Base-by-base conservation (phyloP, 2,797 vertebrate species). In the Tapirus indicus region DNA sequence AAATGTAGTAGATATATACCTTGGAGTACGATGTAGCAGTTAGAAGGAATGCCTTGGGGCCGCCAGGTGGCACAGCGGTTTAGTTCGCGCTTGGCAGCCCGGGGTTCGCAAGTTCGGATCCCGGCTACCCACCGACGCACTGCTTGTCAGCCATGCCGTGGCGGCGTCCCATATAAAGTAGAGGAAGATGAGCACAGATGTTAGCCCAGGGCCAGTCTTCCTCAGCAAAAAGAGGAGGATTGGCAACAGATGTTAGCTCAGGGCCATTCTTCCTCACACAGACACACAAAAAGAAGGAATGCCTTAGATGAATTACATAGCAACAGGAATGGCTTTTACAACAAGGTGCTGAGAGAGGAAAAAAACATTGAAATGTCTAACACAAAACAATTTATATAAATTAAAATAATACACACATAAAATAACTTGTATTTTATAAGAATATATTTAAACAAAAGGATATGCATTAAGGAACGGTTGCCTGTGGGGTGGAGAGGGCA, bases 341-440 rank as follows among this genome's bases (percentile, higher is more conserved):
- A 74, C 9, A 86, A 32, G n/a, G 8, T 74, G 27, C 41, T 44
- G 68, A 68, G 69, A 32, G 47, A 41, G 56, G 71, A 87, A 82
- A 18, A 32, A 58, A 44, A 16, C 47, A 88, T 6, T 54, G 54
- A 47, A 47, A 79, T 89, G 17, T 72, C 29, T 68, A 72, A 92
- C 38, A 85, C 10, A 79, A 62, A 79, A 38, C 9, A 7, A 83
- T 71, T 86, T 79, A 79, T 89, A 17, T 60, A 79, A 88, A 74
- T 85, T 84, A 85, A 95, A 92, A 78, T 72, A 88, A 62, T 12
- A 85, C 7, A 79, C 18, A 78, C 49, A 71, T 74, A 91, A 83
- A 92, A 92, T 25, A 66, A 88, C 56, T 49, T 88, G 11, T 4
- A 78, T 62, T 91, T 93, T 72, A 78, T 90, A 93, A 79, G 64